Base-by-base conservation (phyloP, 1,140 invertebrate genomes). In the Eupeodes corollae region DNA sequence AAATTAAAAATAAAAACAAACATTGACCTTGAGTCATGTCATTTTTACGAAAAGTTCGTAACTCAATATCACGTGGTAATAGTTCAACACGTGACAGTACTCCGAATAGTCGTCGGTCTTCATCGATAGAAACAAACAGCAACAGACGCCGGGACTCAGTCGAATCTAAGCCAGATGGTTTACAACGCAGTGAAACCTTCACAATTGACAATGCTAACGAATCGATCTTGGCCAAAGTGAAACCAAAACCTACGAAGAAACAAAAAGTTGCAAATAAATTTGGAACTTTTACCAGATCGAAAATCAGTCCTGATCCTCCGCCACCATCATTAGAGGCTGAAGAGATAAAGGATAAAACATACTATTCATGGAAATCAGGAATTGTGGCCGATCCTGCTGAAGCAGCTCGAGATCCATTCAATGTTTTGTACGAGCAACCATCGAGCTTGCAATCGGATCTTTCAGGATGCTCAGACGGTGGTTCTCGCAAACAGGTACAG, bases 251-350 rank as follows among this genome's bases (percentile, higher is more conserved):
- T 63, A 57, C 63, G 0, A 66, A 66, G 9, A 66, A 66, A 37
- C 65, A 62, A 10, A 66, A 66, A 49, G 63, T 65, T 5, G 56
- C 65, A 2, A 59, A 60, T 42, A 66, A 66, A 40, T 66, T 66
- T 37, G 63, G 62, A 38, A 66, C 63, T 1, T 66, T 65, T 16
- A 66, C 63, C 5, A 66, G 65, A 46, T 60, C 62, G 13, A 66
- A 63, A 35, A 66, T 65, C 49, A 59, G 58, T 0, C 62, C 63
- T 0, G 53, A 57, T 6, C 57, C 58, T 11, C 41, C 47, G 1
- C 52, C 55, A 47, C 15, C 62, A 66, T 39, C 63, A 66, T 31
- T 62, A 66, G 56, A 62, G 60, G 12, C 8, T 26, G 21, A 26
- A 26, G 21, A 26, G 8, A 8, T 26, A 3, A 26, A 26, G 3